Evolutionary conservation across 2,113 vertebrate species (phyloP).

Genomic region (Zosterops borbonicus): DNA sequence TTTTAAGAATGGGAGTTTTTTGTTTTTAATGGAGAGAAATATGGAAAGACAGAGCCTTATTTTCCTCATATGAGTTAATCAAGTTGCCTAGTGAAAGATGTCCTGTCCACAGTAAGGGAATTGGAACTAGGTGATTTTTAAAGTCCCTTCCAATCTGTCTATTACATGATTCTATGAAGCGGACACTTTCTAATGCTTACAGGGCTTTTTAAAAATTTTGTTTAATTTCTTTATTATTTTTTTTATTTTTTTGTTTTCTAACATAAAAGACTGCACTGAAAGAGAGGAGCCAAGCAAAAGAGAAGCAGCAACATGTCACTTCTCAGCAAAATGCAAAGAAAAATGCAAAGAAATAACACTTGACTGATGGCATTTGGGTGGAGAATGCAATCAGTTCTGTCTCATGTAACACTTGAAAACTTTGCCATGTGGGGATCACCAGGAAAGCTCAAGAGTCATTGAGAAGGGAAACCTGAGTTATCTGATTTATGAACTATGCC

Average conservation of each 20-base stretch:
- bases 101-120: not conserved
- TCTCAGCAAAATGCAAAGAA: not conserved
- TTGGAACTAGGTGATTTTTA: not conserved
- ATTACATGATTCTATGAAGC: not conserved
- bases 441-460: not conserved
- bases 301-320: not conserved
- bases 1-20: fast-evolving
- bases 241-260: not conserved
- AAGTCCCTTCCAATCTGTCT: not conserved
- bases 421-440: not conserved
- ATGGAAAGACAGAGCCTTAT: not conserved
- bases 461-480: not conserved
- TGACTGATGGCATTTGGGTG: not conserved
- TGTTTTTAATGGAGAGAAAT: not conserved
- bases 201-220: fast-evolving
- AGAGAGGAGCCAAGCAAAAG: not conserved
- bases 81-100: not conserved
- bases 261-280: not conserved
- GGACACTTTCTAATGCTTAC: not conserved
- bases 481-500: not conserved
- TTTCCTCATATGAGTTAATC: not conserved
- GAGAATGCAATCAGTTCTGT: not conserved
- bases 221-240: not conserved
- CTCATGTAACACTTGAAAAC: not conserved
- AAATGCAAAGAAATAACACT: not conserved